Evolutionary conservation across 1,140 invertebrate species (phyloP), one percentile per base, ranked within the genome.

Genomic region (Pseudomyrmex flavicornis): DNA sequence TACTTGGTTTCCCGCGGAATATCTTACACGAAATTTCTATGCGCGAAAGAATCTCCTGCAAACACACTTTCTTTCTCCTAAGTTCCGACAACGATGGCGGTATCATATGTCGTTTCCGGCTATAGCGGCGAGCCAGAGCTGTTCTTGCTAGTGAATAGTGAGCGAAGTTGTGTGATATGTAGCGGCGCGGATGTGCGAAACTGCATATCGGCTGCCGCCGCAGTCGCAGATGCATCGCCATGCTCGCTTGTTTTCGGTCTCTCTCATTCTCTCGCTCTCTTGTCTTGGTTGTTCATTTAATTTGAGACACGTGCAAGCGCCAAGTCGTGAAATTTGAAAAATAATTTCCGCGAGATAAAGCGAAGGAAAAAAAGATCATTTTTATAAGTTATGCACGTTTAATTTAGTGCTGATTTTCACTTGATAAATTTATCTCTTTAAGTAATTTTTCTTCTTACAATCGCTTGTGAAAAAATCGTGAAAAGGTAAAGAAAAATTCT

Each of bases 111-210:
- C 15, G 15, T 70, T 44, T 70, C 15, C 50, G 4, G 48, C 74
- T 48, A 56, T 58, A 75, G 58, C 15, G 58, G 10, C 35, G 35
- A 20, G 65, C 54, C 35, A 35, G 72, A 80, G 66, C 65, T 22
- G 15, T 54, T 58, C 54, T 56, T 54, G 54, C 48, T 70, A 83
- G 85, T 91, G 89, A 92, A 88, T 89, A 88, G 86, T 84, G 90
- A 89, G 88, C 82, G 77, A 91, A 91, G 84, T 91, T 91, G 82
- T 80, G 87, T 91, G 90, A 91, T 91, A 87, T 91, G 89, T 91
- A 85, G 85, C 62, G 62, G 82, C 88, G 70, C 88, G 87, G 89
- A 89, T 90, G 89, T 85, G 77, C 85, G 88, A 87, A 91, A 91
- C 86, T 90, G 88, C 89, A 89, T 68, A 83, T 89, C 85, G 86